Conservation (phyloP, 2,888 invertebrate species). For the Hydrotaea cyrtoneurina region DNA sequence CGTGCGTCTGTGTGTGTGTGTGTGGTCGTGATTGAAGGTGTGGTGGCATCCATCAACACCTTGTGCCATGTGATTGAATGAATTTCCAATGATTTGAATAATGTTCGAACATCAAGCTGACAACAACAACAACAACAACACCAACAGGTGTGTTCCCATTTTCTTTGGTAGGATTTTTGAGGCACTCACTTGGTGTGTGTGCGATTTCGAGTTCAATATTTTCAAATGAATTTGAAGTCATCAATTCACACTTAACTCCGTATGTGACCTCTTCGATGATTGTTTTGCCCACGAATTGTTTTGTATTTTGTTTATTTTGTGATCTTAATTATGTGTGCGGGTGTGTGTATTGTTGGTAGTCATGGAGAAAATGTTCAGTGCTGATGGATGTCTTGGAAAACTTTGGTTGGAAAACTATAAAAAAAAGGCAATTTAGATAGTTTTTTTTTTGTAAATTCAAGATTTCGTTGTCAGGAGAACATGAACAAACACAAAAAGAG, state of each 20-base stretch:
- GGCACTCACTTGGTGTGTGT: background rate
- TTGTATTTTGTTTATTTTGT: slow-evolving; percentile 21
- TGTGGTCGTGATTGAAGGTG: slow-evolving; percentile 59
- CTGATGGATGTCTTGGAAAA: slow-evolving; percentile 6
- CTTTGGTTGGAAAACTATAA: background rate
- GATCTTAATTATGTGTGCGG: slow-evolving; percentile 30
- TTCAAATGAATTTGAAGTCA: slow-evolving; percentile 40
- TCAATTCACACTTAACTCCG: slow-evolving; percentile 61
- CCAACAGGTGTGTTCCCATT: slow-evolving; percentile 17
- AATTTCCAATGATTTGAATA: slow-evolving; percentile 36
- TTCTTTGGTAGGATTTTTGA: slow-evolving; percentile 1
- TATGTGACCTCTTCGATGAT: slow-evolving; percentile 46
- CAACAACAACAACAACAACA: background rate
- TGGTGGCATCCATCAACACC: slow-evolving; percentile 52
- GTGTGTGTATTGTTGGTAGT: slow-evolving; percentile 7
- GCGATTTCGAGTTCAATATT: background rate
- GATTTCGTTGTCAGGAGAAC: too few relatives aligned
- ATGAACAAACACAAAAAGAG: too few relatives aligned
- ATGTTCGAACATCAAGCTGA: slow-evolving; percentile 11
- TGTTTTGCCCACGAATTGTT: background rate
- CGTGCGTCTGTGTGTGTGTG: background rate
- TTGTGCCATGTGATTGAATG: slow-evolving; percentile 39
- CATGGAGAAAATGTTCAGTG: background rate
- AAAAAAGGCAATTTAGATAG: too few relatives aligned
- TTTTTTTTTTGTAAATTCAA: too few relatives aligned